Conservation (phyloP, 2,113 vertebrate genomes). For the Gasterosteus aculeatus region DNA sequence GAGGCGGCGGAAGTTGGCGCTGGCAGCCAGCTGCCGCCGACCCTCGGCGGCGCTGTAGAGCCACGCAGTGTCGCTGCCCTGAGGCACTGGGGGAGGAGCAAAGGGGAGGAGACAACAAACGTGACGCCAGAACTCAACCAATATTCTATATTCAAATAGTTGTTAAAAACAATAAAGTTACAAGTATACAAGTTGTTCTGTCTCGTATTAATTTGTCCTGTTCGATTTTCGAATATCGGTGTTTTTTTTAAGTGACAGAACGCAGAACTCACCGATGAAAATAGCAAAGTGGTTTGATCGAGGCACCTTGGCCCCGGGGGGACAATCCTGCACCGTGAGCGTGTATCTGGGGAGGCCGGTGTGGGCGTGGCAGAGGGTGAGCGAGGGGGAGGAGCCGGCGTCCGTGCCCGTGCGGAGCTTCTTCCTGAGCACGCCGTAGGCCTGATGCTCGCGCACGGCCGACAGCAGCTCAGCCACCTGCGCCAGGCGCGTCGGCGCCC, state of each 20-base stretch:
- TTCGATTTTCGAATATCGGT: too few relatives aligned
- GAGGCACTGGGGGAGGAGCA: conserved; percentile 84
- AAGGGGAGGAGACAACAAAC: not conserved
- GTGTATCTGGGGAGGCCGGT: conserved; percentile 89
- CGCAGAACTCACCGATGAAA: conserved; percentile 92
- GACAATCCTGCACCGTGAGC: conserved; percentile 89
- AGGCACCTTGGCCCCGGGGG: conserved; percentile 82
- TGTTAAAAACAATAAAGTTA: too few relatives aligned
- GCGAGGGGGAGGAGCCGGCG: conserved; percentile 66
- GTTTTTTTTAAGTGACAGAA: too few relatives aligned
- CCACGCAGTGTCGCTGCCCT: conserved; percentile 95
- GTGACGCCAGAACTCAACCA: not conserved
- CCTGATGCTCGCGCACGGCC: conserved; percentile 88
- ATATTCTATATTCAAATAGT: too few relatives aligned
- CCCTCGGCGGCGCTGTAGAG: conserved; percentile 92
- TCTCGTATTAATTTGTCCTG: too few relatives aligned
- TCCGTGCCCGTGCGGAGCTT: conserved; percentile 84
- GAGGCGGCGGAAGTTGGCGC: conserved; percentile 88
- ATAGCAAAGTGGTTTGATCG: conserved; percentile 90
- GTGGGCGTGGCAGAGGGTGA: conserved; percentile 87
- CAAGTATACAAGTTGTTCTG: too few relatives aligned
- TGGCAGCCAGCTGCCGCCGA: conserved; percentile 86
- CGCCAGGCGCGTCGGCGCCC: conserved; percentile 81
- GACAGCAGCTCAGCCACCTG: conserved; percentile 79
- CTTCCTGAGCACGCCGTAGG: conserved; percentile 88